Conservation (phyloP, 2,113 vertebrate genomes). For the Cheilinus undulatus region DNA sequence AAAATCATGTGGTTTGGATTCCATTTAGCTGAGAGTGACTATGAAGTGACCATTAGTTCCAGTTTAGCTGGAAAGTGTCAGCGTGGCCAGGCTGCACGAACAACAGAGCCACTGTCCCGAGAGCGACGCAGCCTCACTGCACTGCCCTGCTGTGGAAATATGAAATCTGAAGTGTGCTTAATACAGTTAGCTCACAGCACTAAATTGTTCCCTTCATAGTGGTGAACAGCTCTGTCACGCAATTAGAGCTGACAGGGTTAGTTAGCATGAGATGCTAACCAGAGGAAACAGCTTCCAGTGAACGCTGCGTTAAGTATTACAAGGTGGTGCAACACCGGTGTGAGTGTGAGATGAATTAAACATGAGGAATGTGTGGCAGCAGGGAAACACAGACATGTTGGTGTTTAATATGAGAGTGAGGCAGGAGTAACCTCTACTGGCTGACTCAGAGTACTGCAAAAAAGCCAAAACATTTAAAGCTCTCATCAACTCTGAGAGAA, state of each 20-base stretch:
- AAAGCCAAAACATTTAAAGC: background rate
- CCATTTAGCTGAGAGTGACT: constrained; percentile 7
- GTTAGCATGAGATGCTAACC: constrained; percentile 9
- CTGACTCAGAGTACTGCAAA: background rate
- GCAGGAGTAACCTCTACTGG: constrained; percentile 69
- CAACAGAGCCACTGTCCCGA: constrained; percentile 49
- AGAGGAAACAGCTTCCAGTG: constrained; percentile 15
- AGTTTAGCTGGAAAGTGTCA: constrained; percentile 6
- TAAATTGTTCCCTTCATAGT: constrained; percentile 27
- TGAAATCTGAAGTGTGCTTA: constrained; percentile 32
- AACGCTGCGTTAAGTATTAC: constrained; percentile 5
- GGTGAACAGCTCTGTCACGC: constrained; percentile 20
- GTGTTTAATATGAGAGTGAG: constrained; percentile 13
- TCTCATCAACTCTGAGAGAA: background rate
- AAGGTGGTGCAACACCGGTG: constrained; percentile 20
- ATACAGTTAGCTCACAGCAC: constrained; percentile 19
- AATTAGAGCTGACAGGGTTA: constrained; percentile 20
- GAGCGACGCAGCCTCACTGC: constrained; percentile 15
- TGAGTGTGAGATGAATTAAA: constrained; percentile 48
- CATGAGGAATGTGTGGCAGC: constrained; percentile 35
- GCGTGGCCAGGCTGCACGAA: constrained; percentile 14
- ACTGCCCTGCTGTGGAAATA: constrained; percentile 18
- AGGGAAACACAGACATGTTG: constrained; percentile 14
- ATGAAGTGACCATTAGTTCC: constrained; percentile 30
- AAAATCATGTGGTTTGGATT: constrained; percentile 20